phyloP scores from a whole-genome alignment of 2,888 invertebrate species.

The Crioceris asparagi region DNA sequence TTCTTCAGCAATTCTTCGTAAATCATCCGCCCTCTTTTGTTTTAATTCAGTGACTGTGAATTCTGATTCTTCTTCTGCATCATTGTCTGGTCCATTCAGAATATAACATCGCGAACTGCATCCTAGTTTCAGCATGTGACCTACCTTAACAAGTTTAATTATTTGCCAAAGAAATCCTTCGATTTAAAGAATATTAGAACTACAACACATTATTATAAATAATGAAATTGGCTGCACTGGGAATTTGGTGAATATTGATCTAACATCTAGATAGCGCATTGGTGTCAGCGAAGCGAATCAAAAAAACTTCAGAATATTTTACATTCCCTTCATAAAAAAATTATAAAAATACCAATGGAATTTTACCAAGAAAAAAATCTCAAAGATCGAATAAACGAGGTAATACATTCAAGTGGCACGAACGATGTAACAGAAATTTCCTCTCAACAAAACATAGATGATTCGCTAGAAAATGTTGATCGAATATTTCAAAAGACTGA shows the following conservation, averaged over 20 bases:
- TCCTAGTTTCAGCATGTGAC: slow-evolving; percentile 88
- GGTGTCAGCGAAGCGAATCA: no score
- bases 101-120: slow-evolving; percentile 76
- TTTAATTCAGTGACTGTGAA: slow-evolving; percentile 68
- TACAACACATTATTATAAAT: no score
- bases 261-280: no score
- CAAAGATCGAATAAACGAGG: slow-evolving; percentile 18
- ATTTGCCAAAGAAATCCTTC: no score
- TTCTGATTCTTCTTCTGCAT: slow-evolving; percentile 78
- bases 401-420: slow-evolving; percentile 12
- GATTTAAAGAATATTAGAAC: no score
- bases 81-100: slow-evolving; percentile 74
- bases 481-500: slow-evolving; percentile 29
- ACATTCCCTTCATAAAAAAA: slow-evolving; percentile 6
- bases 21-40: slow-evolving; percentile 34
- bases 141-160: no score
- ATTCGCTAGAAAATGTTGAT: slow-evolving; percentile 19
- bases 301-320: slow-evolving; percentile 7
- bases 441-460: not conserved
- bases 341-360: slow-evolving; percentile 17
- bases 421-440: not conserved
- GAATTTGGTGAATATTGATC: no score
- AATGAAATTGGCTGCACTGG: no score
- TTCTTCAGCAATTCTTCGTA: slow-evolving; percentile 33
- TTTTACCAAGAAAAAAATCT: slow-evolving; percentile 15